Evolutionary conservation across 1,140 invertebrate genomes (phyloP), one percentile per base, ranked within the genome.

Genomic region (Leptoteleia sp.): DNA sequence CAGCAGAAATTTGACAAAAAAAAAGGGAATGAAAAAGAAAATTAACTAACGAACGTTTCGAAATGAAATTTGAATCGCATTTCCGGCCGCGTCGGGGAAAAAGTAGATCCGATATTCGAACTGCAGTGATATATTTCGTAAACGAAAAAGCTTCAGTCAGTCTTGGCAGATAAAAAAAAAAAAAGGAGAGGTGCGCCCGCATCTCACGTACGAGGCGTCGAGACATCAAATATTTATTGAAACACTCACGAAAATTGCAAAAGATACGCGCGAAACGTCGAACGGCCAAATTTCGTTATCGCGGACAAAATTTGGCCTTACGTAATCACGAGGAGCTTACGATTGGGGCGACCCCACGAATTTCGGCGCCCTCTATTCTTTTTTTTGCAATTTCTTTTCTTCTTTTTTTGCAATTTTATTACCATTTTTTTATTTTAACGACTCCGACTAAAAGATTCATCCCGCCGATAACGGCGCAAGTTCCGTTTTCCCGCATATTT

Each of bases 171-270:
- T 57, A 37, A 61, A 77, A 77, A 22, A 77, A 71, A 77, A 43
- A 31, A 29, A 9, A n/a, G n/a, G n/a, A n/a, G n/a, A n/a, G n/a
- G n/a, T n/a, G n/a, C n/a, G 37, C 43, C 12, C 11, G 50, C 73
- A 64, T 77, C 75, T 50, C 75, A 77, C 67, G 75, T 77, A 61
- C 59, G 59, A 55, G 15, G 31, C 29, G 50, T 19, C 45, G 38
- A 8, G 11, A 3, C 37, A 77, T 77, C 65, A 77, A 77, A 77
- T 70, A 77, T 77, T 70, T 70, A 77, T 64, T 29, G 33, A 31
- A 64, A 77, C 73, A 77, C 73, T 77, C 65, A 77, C 48, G 73
- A 64, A 77, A 77, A 77, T 77, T 77, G 59, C 71, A 42, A 15
- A 40, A 42, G 55, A 6, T 45, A 52, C 12, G 55, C 57, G 35